A percentile compares a stretch with the other conserved stretches of the same genome.
Evolutionary conservation across 2,797 vertebrate species (phyloP).

Genomic region (Notolepis coatsorum): DNA sequence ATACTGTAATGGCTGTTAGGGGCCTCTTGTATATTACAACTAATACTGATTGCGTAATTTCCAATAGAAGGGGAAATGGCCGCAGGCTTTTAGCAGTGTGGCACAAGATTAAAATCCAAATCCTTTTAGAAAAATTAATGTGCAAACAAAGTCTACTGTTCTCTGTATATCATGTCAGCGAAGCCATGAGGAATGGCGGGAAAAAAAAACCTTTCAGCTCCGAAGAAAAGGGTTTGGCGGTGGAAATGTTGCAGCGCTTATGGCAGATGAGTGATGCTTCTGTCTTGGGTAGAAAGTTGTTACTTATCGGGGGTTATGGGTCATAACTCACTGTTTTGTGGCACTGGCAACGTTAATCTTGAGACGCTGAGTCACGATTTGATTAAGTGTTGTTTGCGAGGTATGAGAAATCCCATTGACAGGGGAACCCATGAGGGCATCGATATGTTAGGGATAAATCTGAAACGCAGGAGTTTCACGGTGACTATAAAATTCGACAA

Average conservation of each 20-base stretch:
- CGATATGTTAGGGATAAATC: conserved; percentile 48
- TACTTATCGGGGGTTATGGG: conserved; percentile 66
- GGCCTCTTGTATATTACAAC: conserved; percentile 29
- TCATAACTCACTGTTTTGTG: conserved; percentile 68
- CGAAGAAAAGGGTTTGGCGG: conserved; percentile 53
- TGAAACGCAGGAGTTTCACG: conserved; percentile 30
- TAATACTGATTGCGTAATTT: conserved; percentile 63
- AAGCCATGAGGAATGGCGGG: conserved; percentile 64
- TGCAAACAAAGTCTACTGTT: conserved; percentile 56
- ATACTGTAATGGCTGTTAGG: conserved; percentile 56
- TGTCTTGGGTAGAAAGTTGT: conserved; percentile 71
- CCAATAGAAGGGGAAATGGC: conserved; percentile 40
- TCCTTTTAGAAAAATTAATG: conserved; percentile 84
- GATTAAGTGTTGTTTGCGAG: conserved; percentile 60
- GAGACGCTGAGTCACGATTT: conserved; percentile 66
- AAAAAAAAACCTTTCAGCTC: conserved; percentile 65
- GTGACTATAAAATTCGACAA: conserved; percentile 28
- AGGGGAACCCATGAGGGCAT: conserved; percentile 38
- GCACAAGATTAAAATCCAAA: conserved; percentile 76
- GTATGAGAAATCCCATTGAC: conserved; percentile 48
- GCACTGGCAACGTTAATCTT: conserved; percentile 56
- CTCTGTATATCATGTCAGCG: conserved; percentile 68
- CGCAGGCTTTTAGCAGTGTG: conserved; percentile 70
- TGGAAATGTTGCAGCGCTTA: conserved; percentile 68
- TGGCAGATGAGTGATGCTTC: conserved; percentile 67